A percentile compares a stretch with the other conserved stretches of the same genome.
Conservation (phyloP, 2,113 vertebrate species). For the Ptychochromis oligacanthus region DNA sequence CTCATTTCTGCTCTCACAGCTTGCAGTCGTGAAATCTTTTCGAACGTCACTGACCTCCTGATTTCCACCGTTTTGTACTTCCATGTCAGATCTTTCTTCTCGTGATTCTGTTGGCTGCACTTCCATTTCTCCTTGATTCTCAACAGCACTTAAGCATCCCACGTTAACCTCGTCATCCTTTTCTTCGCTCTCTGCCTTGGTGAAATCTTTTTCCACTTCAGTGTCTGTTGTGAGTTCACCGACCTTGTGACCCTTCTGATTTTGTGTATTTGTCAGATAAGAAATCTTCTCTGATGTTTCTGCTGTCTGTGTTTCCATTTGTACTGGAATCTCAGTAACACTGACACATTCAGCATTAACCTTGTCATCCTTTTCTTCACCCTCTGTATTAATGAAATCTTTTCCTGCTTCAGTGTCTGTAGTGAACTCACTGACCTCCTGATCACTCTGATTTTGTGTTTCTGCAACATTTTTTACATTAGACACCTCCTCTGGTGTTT, state of each 20-base stretch:
- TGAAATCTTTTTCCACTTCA: background rate
- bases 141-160: background rate
- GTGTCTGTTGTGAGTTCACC: background rate
- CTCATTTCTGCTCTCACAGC: conserved; percentile 2
- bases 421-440: conserved; percentile 2
- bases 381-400: background rate
- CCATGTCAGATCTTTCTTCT: background rate
- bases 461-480: conserved; percentile 2
- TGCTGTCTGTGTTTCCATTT: conserved; percentile 15
- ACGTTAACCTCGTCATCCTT: background rate
- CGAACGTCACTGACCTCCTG: background rate
- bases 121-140: conserved; percentile 19
- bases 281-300: background rate
- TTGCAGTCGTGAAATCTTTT: background rate
- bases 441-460: conserved; percentile 1
- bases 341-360: background rate
- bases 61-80: background rate
- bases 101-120: background rate
- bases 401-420: background rate
- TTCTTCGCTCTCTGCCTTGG: background rate
- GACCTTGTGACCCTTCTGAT: conserved; percentile 17
- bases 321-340: background rate
- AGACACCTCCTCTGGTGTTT: conserved; percentile 25
- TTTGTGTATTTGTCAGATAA: conserved; percentile 16
- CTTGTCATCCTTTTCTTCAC: background rate